Evolutionary conservation across 1,140 invertebrate genomes (phyloP), one percentile per base, ranked within the genome.

Genomic region (Uloborus diversus): DNA sequence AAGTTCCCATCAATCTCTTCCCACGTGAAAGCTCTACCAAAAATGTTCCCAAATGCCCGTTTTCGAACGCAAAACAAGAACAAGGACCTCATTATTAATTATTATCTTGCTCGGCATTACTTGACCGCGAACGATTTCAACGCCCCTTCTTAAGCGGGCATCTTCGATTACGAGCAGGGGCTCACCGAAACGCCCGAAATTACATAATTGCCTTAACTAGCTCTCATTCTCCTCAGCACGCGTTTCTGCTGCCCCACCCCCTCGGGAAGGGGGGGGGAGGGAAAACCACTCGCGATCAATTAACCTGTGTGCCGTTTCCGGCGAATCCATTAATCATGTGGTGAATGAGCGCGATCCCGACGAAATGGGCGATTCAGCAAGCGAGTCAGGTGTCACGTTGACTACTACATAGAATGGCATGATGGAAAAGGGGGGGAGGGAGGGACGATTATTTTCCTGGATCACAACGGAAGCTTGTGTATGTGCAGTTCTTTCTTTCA

Each of bases 251-350:
- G n/a, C 32, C n/a, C 37, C 23, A 20, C 51, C 30, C 13, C 13
- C 30, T 28, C 32, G 20, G 17, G 5, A 57, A 35, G 53, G 32
- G 56, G 32, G 28, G 7, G 37, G 35, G 23, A n/a, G n/a, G n/a
- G n/a, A n/a, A n/a, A n/a, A n/a, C n/a, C 69, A 73, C 59, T 73
- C 61, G 69, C 59, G 69, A 73, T 73, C 69, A 73, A 73, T 73
- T 73, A 73, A n/a, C n/a, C 69, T 42, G 56, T 49, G 49, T 53
- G 56, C 56, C 61, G 69, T 73, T 73, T 73, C 69, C 69, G 69
- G 69, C 53, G 35, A 61, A 35, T 33, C 56, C 35, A 73, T 73
- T 73, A 23, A 73, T 73, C 69, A 73, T 61, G 20, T 37, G 35
- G 17, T 27, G 69, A 73, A 73, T 73, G 35, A 61, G 56, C 37